Base-by-base conservation (phyloP, 1,140 invertebrate species). In the Stenopsyche tienmushanensis region DNA sequence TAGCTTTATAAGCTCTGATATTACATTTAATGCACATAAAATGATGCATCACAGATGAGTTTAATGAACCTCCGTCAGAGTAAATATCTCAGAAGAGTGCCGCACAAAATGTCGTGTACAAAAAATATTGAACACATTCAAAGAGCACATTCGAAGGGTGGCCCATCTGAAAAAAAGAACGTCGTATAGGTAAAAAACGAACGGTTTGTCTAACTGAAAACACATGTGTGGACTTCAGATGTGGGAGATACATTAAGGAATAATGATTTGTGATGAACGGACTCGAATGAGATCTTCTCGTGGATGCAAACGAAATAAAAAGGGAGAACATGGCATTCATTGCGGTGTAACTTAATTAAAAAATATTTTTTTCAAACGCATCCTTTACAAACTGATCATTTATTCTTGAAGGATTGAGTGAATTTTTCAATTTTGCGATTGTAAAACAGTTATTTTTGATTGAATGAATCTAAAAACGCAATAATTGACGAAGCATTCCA, bases 261-360 rank as follows among this genome's bases (percentile, higher is more conserved):
- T 47, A 60, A 60, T 60, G 57, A 60, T 60, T 60, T 60, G 42
- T 60, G 57, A 47, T 25, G 26, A 42, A 17, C 20, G n/a, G n/a
- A n/a, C n/a, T n/a, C n/a, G 20, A 17, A 39, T 18, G 50, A 57
- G 54, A 57, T 7, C 13, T 7, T 34, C 29, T 13, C 13, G 29
- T 7, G 13, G 5, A 34, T 7, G 13, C 13, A 34, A 34, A 34
- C 29, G 29, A 34, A n/a, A n/a, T n/a, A n/a, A n/a, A n/a, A n/a
- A n/a, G n/a, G n/a, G n/a, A n/a, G n/a, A n/a, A n/a, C n/a, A n/a
- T n/a, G n/a, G n/a, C n/a, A n/a, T n/a, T n/a, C n/a, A n/a, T n/a
- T n/a, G n/a, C n/a, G n/a, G n/a, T n/a, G n/a, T n/a, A n/a, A n/a
- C n/a, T n/a, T n/a, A n/a, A n/a, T n/a, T n/a, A n/a, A n/a, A n/a